Evolutionary conservation across 2,113 vertebrate genomes (phyloP), one percentile per base, ranked within the genome.

Genomic region (Axis porcinus): DNA sequence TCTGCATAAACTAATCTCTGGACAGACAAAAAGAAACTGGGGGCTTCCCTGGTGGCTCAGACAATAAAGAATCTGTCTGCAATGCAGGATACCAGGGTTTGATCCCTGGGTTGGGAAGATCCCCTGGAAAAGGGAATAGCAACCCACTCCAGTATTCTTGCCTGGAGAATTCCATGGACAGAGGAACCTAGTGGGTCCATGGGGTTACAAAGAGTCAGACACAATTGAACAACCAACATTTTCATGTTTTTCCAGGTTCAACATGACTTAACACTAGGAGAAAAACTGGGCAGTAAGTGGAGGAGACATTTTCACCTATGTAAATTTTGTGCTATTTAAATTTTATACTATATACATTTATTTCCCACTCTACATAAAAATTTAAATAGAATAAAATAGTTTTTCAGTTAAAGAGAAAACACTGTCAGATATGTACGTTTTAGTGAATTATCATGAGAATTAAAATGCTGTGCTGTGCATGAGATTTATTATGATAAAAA

Each of bases 371-470:
- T n/a, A 95, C 83, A 79, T 67, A 82, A 91, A 58, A 85, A 60
- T 36, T 83, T 83, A 67, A 88, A 85, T 6, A 54, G 55, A 16
- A 83, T 86, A 82, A 96, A 92, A 67, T 30, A 57, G 30, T 13
- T 21, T 86, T 12, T 8, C 2, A 28, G 28, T 4, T 89, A 30
- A 52, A 52, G 47, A 81, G n/a, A 76, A 95, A 84, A 91, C 14
- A 86, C 33, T 54, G 78, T 67, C 52, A 85, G 17, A 14, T 89
- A 40, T 14, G 67, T 62, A 45, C 1, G 30, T 55, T 85, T 79
- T 45, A 85, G 52, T 88, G 33, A 96, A 97, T 62, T 57, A 94
- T 40, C 47, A 86, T 67, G 86, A 76, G 36, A 93, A 89, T 54
- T 82, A 86, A 92, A 94, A 82, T 76, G 62, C 15, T 95, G 30